Evolutionary conservation across 2,888 invertebrate species (phyloP).

Genomic region (Lithosia quadra): DNA sequence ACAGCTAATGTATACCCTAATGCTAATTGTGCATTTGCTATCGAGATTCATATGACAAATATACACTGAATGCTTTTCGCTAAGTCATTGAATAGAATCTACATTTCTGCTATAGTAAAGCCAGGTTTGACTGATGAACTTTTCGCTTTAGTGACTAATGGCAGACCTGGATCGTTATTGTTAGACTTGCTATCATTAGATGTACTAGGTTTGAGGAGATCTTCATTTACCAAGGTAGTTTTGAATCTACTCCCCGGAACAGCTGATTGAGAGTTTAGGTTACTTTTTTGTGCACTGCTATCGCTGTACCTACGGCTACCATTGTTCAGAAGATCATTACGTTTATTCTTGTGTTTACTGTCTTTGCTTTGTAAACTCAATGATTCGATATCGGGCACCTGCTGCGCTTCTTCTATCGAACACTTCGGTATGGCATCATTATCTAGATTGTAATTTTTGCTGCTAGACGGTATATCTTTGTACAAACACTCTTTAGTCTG

Average conservation of each 20-base stretch:
- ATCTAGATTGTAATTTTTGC: slow-evolving; percentile 77
- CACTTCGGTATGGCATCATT: slow-evolving; percentile 68
- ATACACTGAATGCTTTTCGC: slow-evolving; percentile 1
- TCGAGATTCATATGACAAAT: slow-evolving; percentile 3
- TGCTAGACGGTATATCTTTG: slow-evolving; percentile 80
- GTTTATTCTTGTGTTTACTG: slow-evolving; percentile 60
- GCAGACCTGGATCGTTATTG: slow-evolving; percentile 57
- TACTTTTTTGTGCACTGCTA: slow-evolving; percentile 74
- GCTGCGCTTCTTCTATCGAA: slow-evolving; percentile 62
- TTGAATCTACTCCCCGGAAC: slow-evolving; percentile 74
- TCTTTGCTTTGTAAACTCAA: slow-evolving; percentile 68
- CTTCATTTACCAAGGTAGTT: slow-evolving; percentile 77
- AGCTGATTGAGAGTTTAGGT: slow-evolving; percentile 54
- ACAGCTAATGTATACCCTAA: background rate
- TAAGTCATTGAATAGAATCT: slow-evolving; percentile 18
- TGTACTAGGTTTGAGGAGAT: slow-evolving; percentile 62
- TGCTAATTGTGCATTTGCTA: slow-evolving; percentile 3
- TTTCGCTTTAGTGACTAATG: slow-evolving; percentile 75
- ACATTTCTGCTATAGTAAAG: slow-evolving; percentile 69
- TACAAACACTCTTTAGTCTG: slow-evolving; percentile 75
- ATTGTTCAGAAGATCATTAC: slow-evolving; percentile 72
- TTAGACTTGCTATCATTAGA: slow-evolving; percentile 63
- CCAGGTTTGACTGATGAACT: slow-evolving; percentile 71
- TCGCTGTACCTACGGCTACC: slow-evolving; percentile 78
- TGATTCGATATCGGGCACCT: slow-evolving; percentile 64